These are phyloP conservation scores for Tetrax tetrax DNA, from an alignment of 2,113 vertebrate genomes.

Conservation along the genomic window DNA sequence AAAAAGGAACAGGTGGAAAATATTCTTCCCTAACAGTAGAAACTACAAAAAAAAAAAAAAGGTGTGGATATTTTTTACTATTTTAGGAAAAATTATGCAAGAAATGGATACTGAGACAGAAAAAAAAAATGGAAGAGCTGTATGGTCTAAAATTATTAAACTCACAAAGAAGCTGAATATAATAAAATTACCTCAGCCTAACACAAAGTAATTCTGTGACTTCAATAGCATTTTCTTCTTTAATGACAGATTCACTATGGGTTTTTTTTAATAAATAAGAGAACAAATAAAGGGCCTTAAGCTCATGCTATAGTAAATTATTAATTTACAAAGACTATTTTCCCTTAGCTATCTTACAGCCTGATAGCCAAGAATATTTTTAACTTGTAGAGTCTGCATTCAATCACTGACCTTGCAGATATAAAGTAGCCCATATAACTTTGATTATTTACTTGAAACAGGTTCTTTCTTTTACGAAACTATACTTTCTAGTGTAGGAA, in stretches of 20 bases:
- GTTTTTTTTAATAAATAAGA: neutral
- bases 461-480: neutral
- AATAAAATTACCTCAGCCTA: neutral
- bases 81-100: neutral
- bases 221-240: neutral
- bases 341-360: neutral
- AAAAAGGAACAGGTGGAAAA: neutral
- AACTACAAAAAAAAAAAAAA: neutral
- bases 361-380: neutral
- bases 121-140: neutral
- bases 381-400: neutral
- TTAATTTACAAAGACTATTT: neutral
- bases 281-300: neutral
- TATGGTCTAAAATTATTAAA: neutral
- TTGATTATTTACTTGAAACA: neutral
- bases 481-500: neutral
- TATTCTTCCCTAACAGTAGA: neutral
- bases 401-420: neutral
- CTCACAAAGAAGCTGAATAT: neutral
- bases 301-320: neutral
- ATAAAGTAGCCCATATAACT: neutral
- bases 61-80: neutral
- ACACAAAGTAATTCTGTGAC: neutral
- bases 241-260: neutral
- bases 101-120: neutral